Base-by-base conservation (phyloP, 2,888 invertebrate genomes). In the Drosophila kanekoi region DNA sequence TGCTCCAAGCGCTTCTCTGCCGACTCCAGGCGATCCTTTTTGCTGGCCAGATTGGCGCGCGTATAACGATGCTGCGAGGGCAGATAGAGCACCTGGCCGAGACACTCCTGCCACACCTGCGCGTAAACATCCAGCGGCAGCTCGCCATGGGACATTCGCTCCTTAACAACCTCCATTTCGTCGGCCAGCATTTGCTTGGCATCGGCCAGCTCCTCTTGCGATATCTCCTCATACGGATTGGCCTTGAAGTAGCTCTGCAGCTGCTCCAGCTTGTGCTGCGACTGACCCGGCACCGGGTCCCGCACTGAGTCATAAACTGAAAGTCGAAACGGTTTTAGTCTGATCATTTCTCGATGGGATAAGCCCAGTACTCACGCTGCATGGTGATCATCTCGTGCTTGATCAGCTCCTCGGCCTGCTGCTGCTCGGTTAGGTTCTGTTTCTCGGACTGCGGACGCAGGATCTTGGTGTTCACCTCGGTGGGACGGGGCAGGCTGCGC, bases 51-150 rank as follows among this genome's bases (percentile, higher is more conserved):
- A 92, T 97, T 98, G 1, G 98, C 98, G 63, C 99, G 94, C 0
- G 98, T 99, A 90, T 98, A 99, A 67, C 97, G 94, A 91, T 96
- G 96, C 93, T 98, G 97, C 48, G 96, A 96, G 0, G 99, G 98
- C 66, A 99, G 93, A 91, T 97, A 99, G 28, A 99, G 93, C 72
- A 97, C 97, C 94, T 98, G 98, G 0, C 96, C 95, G 52, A 98
- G 94, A 92, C 99, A 99, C 93, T 99, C 98, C 90, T 98, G 97
- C 99, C 99, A 99, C 43, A 98, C 98, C 93, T 98, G 98, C 10
- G 96, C 96, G 91, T 98, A 98, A 0, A 97, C 96, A 78, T 99
- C 98, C 48, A 97, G 93, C 1, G 98, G 96, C 47, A 99, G 93
- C 38, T 99, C 98, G 0, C 98, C 98, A 90, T 99, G 99, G 0